phyloP scores from a whole-genome alignment of 2,888 invertebrate genomes.

The Psylliodes chrysocephalus region DNA sequence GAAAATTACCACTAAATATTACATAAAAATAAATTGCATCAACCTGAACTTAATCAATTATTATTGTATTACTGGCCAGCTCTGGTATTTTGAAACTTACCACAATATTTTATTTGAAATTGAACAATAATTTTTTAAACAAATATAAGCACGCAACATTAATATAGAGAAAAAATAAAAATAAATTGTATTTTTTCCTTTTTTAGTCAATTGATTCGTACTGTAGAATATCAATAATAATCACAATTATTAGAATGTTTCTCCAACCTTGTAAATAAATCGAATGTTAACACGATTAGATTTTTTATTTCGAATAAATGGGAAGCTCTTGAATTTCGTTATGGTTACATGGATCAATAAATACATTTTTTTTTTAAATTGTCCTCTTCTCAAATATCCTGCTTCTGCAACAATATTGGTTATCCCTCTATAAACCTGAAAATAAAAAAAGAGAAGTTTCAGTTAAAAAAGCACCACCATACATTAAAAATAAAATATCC shows the following conservation, averaged over 20 bases:
- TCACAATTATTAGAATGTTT: conserved; percentile 21
- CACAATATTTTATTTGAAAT: conserved; percentile 2
- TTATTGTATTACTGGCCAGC: background rate
- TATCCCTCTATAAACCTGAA: too few species aligned
- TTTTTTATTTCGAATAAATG: conserved; percentile 7
- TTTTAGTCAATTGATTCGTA: conserved; percentile 9
- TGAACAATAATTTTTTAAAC: background rate
- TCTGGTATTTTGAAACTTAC: background rate
- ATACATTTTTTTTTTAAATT: too few species aligned
- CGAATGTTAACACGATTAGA: conserved; percentile 17
- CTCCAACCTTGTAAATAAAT: conserved; percentile 21
- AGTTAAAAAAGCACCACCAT: too few species aligned
- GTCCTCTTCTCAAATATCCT: too few species aligned
- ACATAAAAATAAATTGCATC: too few species aligned
- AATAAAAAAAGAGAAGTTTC: too few species aligned
- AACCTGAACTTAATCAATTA: too few species aligned
- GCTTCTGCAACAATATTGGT: too few species aligned
- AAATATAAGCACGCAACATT: conserved; percentile 5
- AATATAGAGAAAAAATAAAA: background rate
- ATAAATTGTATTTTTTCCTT: background rate
- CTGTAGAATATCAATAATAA: conserved; percentile 9
- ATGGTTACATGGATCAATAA: background rate
- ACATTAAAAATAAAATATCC: too few species aligned
- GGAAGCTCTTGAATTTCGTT: conserved; percentile 3
- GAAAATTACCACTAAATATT: too few species aligned